phyloP scores from a whole-genome alignment of 2,797 vertebrate genomes.

The Crypturellus tataupa region DNA sequence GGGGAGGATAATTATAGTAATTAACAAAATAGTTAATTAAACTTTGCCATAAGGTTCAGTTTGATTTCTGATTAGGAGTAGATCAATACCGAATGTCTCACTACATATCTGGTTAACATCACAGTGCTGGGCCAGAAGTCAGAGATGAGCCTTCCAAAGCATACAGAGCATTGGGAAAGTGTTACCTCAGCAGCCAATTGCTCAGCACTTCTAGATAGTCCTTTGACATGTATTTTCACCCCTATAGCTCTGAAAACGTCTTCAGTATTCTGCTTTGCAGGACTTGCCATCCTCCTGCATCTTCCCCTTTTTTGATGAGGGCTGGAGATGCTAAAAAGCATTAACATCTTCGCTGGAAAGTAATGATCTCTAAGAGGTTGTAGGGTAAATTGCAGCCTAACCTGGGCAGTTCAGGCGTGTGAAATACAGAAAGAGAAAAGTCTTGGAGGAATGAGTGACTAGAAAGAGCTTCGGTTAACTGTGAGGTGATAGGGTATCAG shows the following conservation, averaged over 20 bases:
- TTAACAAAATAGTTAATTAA: constrained; percentile 82
- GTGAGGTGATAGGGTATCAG: neutral
- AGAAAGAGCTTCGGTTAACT: neutral
- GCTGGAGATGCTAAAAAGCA: neutral
- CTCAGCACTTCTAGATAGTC: constrained; percentile 16
- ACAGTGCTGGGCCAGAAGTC: constrained; percentile 15
- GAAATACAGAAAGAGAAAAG: neutral
- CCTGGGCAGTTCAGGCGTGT: neutral
- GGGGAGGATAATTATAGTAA: constrained; percentile 78
- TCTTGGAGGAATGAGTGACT: neutral
- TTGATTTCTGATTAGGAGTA: constrained; percentile 77
- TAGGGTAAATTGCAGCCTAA: neutral
- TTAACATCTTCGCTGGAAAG: constrained; percentile 12
- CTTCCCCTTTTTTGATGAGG: neutral
- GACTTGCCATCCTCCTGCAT: neutral
- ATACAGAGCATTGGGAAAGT: constrained; percentile 4
- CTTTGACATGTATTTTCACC: neutral
- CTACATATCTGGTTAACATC: constrained; percentile 54
- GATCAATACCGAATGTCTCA: constrained; percentile 76
- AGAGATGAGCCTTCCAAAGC: constrained; percentile 27
- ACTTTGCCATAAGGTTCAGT: constrained; percentile 78
- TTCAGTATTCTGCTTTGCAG: neutral
- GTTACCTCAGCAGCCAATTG: neutral
- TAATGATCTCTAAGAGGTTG: neutral
- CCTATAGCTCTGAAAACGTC: constrained; percentile 8